Evolutionary conservation across 2,113 vertebrate genomes (phyloP), one percentile per base, ranked within the genome.

Genomic region (Rafetus swinhoei): DNA sequence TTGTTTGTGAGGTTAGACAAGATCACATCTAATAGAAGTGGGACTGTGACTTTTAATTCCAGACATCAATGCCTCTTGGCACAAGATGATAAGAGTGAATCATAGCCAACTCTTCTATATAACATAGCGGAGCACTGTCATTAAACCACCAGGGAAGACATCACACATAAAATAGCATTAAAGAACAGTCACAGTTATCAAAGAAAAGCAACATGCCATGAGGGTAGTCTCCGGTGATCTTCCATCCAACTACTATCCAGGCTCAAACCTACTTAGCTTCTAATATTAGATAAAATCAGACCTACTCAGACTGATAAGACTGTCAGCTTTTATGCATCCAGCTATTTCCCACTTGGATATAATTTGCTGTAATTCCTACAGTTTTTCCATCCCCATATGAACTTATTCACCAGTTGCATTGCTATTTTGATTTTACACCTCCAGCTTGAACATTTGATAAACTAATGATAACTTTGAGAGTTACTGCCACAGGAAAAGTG

Each of bases 71-170:
- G 39, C 54, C 35, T 92, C 85, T 91, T 91, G 94, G 85, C 94
- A 77, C 65, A 59, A 94, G 91, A 93, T 93, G 83, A 91, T 80
- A 96, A 90, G 39, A 88, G 85, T 89, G 89, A 96, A 97, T 93
- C 89, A 94, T 97, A 93, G 82, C 85, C 87, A 92, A 86, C 82
- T 85, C 86, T 95, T 88, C 69, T 39, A 27, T 93, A 50, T 90
- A 86, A 87, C 27, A 77, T 54, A 93, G 89, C 52, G 88, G 85
- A 92, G 65, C 25, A 12, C 79, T 79, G 88, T 57, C 25, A 10
- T 0, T 0, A 91, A 79, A 82, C 92, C 60, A 83, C 83, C 65
- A 92, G 85, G 85, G 86, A 95, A 93, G 86, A 88, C 90, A 94
- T 93, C 94, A 94, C 94, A 92, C 88, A 93, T 0, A 1, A 82